A percentile compares a stretch with the other conserved stretches of the same genome.
phyloP scores from a whole-genome alignment of 2,113 vertebrate genomes.

The Pleuronectes platessa region DNA sequence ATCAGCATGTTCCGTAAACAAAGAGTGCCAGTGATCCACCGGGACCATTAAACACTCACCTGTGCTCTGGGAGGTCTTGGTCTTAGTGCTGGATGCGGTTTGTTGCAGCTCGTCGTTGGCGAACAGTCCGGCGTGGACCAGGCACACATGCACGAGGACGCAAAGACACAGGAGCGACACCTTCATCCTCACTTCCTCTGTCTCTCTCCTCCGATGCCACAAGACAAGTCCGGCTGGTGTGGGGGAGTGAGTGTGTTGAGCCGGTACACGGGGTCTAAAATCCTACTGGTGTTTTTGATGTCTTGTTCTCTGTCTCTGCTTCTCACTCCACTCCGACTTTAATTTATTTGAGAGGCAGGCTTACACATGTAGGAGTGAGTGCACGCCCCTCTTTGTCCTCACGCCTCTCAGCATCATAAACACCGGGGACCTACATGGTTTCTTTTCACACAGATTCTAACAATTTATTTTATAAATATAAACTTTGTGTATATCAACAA shows the following conservation, averaged over 20 bases:
- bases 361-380: constrained; percentile 4
- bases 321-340: constrained; percentile 5
- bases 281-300: neutral
- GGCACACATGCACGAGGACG: constrained; percentile 28
- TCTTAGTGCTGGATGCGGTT: neutral
- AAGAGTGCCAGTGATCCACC: neutral
- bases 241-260: too few species aligned
- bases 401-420: neutral
- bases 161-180: constrained; percentile 20
- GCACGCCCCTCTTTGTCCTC: constrained; percentile 45
- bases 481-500: too few species aligned
- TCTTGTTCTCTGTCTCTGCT: neutral
- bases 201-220: neutral
- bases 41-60: constrained; percentile 35
- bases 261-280: neutral
- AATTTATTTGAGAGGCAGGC: constrained; percentile 38
- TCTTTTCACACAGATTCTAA: too few species aligned
- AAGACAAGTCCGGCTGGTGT: too few species aligned
- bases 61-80: neutral
- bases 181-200: constrained; percentile 42
- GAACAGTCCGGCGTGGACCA: neutral
- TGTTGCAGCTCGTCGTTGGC: neutral
- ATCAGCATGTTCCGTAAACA: too few species aligned
- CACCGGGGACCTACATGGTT: constrained; percentile 2
- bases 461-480: too few species aligned